Base-by-base conservation (phyloP, 2,113 vertebrate species). In the Callopanchax toddi region DNA sequence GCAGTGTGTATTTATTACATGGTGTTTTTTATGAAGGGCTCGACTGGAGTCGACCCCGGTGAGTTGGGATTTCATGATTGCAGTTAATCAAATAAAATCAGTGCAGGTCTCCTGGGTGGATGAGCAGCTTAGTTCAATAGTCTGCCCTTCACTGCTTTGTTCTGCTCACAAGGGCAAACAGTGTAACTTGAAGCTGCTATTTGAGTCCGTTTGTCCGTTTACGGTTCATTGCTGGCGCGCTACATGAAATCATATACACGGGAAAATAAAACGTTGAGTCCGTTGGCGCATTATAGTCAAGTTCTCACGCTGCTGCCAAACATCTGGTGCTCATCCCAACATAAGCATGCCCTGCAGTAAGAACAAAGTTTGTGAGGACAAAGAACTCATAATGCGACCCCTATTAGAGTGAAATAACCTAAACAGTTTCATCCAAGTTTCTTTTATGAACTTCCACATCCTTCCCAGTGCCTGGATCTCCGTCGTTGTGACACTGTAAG, bases 401-500 rank as follows among this genome's bases (percentile, higher is more conserved):
- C 54, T 58, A 67, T 72, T 74, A 85, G 81, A 65, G 69, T 84
- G 66, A 6, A 10, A 68, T 25, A 76, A 80, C 69, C 55, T 79
- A 68, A 85, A 86, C 82, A 68, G 57, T 72, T 71, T 75, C 57
- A 56, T 25, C 58, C 50, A 6, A 52, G 81, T 81, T 76, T 79
- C 53, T 84, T 84, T 85, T 66, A 77, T 86, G 77, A 75, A 65
- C 73, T 79, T 50, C 25, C 18, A 11, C 75, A 69, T 63, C 16
- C 42, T 59, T 72, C 54, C 43, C 36, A 16, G 25, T 46, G 55
- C 77, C 75, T 74, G 74, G 84, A 80, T 62, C 60, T 55, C 77
- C 67, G 16, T 65, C 70, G 49, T 80, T 88, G 84, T 86, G 83
- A 86, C 84, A 86, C 73, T 11, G 13, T 80, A 40, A 74, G 89